These are phyloP conservation scores for Mizuhopecten yessoensis DNA, from an alignment of 1,140 invertebrate species.

Conservation along the genomic window DNA sequence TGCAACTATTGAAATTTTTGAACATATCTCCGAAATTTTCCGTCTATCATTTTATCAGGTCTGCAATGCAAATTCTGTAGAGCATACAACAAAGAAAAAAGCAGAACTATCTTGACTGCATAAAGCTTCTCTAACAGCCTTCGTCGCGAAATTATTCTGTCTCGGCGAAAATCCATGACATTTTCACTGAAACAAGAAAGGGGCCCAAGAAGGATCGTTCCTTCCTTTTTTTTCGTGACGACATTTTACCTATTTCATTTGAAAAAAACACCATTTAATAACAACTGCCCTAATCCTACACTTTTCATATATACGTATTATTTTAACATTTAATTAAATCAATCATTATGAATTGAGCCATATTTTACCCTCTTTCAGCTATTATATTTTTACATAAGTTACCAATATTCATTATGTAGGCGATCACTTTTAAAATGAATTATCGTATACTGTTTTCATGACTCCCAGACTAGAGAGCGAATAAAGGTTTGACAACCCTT, in stretches of 20 bases:
- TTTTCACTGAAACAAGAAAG: not conserved
- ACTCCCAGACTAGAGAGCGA: not conserved
- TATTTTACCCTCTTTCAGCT: not conserved
- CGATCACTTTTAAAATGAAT: not conserved
- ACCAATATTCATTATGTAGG: not conserved
- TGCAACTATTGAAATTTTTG: slow-evolving; percentile 3
- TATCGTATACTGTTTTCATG: not conserved
- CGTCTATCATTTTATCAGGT: slow-evolving; percentile 16
- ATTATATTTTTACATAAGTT: not conserved
- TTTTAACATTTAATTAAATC: too few species aligned
- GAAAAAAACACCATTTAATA: not conserved
- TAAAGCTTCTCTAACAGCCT: not conserved
- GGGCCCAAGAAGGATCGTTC: not conserved
- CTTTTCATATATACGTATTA: too few species aligned
- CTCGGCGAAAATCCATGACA: slow-evolving; percentile 30
- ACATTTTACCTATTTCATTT: too few species aligned
- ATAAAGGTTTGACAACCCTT: slow-evolving; percentile 2
- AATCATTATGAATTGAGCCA: not conserved
- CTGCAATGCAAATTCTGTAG: slow-evolving; percentile 27
- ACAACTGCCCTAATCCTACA: too few species aligned
- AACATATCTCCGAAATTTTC: not conserved
- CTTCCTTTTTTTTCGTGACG: too few species aligned
- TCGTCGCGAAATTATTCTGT: slow-evolving; percentile 22
- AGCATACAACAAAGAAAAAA: slow-evolving; percentile 33
- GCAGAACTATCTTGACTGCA: not conserved